Evolutionary conservation across 2,888 invertebrate genomes (phyloP), one percentile per base, ranked within the genome.

Genomic region (Lasioglossum leucozonium): DNA sequence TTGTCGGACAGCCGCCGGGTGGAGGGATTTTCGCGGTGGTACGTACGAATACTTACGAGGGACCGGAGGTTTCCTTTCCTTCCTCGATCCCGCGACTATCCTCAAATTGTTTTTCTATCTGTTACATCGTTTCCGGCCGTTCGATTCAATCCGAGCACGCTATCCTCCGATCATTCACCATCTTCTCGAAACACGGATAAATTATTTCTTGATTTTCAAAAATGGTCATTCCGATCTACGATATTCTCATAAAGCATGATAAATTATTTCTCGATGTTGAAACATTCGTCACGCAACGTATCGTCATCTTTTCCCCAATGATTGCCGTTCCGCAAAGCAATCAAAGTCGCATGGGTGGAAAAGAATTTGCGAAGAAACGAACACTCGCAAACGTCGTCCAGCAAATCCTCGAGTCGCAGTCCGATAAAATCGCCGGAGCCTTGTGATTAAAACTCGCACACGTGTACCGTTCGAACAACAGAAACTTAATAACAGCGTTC

Each of bases 1-100:
- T 93, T 90, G 91, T 88, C 84, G 90, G 91, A 90, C 90, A 87
- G 51, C 51, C 84, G 51, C 10, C 85, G 89, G 92, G 92, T 92
- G 93, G 92, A 91, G 90, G 92, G 91, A 94, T 93, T 93, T 93
- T 91, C 90, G 81, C 88, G 81, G 81, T 47, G 51, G 79, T 82
- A 78, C 71, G 72, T 79, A 77, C 67, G 79, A 75, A 67, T 76
- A 76, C 79, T 81, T 80, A 69, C 77, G 72, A 67, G 75, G 37
- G 44, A 30, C 34, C 58, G 18, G 18, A 34, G 42, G 58, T 34
- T 42, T 67, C 13, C 44, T 71, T 51, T 22, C 11, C 40, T 34
- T 47, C 72, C 69, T 30, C 72, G 40, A 30, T 69, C 30, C 10
- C 37, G 13, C 34, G 26, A 34, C 72, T 22, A 55, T 30, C 5